These are phyloP conservation scores for Pseudotriccus pelzelni DNA, from an alignment of 2,797 vertebrate genomes.

Conservation along the genomic window DNA sequence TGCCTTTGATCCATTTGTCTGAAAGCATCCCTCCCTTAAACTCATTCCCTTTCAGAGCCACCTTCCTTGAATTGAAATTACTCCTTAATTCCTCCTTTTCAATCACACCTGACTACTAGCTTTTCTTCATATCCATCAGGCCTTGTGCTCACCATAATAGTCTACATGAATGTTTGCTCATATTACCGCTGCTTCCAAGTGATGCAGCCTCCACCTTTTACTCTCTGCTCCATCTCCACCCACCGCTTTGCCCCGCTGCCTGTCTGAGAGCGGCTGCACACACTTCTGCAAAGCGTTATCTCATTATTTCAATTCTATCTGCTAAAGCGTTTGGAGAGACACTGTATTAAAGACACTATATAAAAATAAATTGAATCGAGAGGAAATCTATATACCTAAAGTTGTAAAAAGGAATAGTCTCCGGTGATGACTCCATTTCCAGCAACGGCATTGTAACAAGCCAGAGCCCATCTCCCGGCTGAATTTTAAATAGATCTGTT, in stretches of 20 bases:
- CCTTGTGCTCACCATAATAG: background rate
- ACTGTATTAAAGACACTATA: constrained; percentile 67
- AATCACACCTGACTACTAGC: background rate
- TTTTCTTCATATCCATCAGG: constrained; percentile 37
- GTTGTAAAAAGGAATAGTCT: constrained; percentile 66
- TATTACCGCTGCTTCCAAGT: constrained; percentile 36
- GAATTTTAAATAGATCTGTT: constrained; percentile 63
- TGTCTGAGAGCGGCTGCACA: constrained; percentile 15
- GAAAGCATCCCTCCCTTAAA: constrained; percentile 9
- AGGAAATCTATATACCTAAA: constrained; percentile 58
- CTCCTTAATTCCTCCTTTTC: constrained; percentile 50
- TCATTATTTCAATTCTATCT: constrained; percentile 70
- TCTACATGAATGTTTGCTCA: constrained; percentile 4
- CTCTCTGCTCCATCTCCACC: constrained; percentile 47
- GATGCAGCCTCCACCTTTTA: constrained; percentile 14
- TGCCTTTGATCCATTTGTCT: background rate
- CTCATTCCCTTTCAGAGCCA: background rate
- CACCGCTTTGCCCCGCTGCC: constrained; percentile 37
- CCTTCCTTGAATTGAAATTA: constrained; percentile 25
- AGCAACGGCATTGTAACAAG: constrained; percentile 8
- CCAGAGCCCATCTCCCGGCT: background rate
- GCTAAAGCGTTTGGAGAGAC: constrained; percentile 65
- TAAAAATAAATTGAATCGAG: constrained; percentile 70
- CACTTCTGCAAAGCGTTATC: constrained; percentile 63
- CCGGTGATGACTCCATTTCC: constrained; percentile 62